phyloP scores from a whole-genome alignment of 2,888 invertebrate species.

The Netelia fuscicornis region DNA sequence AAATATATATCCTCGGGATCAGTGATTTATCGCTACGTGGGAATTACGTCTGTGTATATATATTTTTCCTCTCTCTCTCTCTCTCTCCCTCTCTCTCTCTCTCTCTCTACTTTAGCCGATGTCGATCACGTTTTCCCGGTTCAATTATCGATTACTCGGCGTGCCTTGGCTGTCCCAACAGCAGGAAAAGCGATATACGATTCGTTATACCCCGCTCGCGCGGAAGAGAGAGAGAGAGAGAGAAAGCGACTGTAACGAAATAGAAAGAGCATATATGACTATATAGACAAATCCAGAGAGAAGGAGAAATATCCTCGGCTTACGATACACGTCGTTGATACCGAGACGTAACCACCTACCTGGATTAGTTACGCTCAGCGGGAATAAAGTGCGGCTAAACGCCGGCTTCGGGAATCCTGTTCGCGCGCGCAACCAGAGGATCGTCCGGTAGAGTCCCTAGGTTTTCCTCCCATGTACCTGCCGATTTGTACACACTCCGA shows the following conservation, averaged over 20 bases:
- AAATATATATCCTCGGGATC: slow-evolving; percentile 20
- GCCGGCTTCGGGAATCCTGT: slow-evolving; percentile 60
- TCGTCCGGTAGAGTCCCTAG: slow-evolving; percentile 36
- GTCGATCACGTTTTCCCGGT: slow-evolving; percentile 65
- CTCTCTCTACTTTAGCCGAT: slow-evolving; percentile 21
- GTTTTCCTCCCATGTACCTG: slow-evolving; percentile 58
- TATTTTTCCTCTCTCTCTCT: slow-evolving; percentile 3
- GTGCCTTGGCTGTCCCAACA: slow-evolving; percentile 59
- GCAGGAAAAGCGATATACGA: slow-evolving; percentile 61
- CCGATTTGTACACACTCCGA: slow-evolving; percentile 56
- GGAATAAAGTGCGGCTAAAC: slow-evolving; percentile 67
- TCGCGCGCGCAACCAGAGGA: slow-evolving; percentile 35
- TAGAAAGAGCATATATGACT: slow-evolving; percentile 4
- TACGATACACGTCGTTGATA: slow-evolving; percentile 72
- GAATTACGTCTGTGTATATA: slow-evolving; percentile 42
- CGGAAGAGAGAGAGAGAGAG: slow-evolving; percentile 17
- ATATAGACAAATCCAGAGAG: slow-evolving; percentile 37
- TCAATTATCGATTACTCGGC: slow-evolving; percentile 70
- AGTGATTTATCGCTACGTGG: slow-evolving; percentile 53
- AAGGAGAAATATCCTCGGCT: slow-evolving; percentile 64
- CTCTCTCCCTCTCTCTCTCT: neutral
- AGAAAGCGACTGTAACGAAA: slow-evolving; percentile 30
- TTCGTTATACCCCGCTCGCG: slow-evolving; percentile 58
- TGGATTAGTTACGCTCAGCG: slow-evolving; percentile 73
- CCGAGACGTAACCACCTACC: slow-evolving; percentile 69